Conservation (phyloP, 1,140 invertebrate species). For the Orussus abietinus region DNA sequence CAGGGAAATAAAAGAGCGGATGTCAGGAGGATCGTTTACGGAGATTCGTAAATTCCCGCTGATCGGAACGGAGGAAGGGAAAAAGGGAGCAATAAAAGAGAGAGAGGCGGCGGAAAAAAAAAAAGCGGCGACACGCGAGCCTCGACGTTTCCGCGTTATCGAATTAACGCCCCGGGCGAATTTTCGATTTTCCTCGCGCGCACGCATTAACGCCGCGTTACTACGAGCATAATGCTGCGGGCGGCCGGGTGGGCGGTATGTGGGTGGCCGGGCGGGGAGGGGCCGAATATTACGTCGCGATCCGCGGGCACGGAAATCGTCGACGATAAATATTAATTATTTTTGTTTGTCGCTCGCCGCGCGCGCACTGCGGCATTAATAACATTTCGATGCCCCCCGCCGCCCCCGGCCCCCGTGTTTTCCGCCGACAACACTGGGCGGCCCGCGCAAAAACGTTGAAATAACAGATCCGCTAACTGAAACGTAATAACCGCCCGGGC, state of each 20-base stretch:
- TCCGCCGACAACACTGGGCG: constrained; percentile 28
- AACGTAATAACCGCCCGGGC: constrained; percentile 51
- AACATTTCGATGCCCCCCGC: constrained; percentile 41
- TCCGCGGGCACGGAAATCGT: constrained; percentile 49
- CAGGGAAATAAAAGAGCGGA: too few relatives aligned
- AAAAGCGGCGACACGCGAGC: constrained; percentile 36
- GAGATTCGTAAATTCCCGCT: too few relatives aligned
- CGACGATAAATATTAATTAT: constrained; percentile 56
- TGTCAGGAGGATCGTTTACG: too few relatives aligned
- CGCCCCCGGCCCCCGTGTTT: constrained; percentile 14
- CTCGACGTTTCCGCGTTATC: constrained; percentile 46
- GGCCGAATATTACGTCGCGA: constrained; percentile 32
- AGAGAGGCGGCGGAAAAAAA: constrained; percentile 26
- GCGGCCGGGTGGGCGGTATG: constrained; percentile 26
- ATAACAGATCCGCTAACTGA: constrained; percentile 48
- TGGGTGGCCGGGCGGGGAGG: constrained; percentile 18
- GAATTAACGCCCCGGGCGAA: constrained; percentile 46
- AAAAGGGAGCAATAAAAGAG: constrained; percentile 3
- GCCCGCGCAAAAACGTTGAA: constrained; percentile 45
- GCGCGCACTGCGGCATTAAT: constrained; percentile 50
- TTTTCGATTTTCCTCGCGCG: constrained; percentile 25
- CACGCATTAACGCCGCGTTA: background rate
- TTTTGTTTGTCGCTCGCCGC: constrained; percentile 51
- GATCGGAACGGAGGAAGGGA: too few relatives aligned
- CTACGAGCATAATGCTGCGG: constrained; percentile 6